Base-by-base conservation (phyloP, 2,113 vertebrate genomes). In the Lepidothrix coronata region DNA sequence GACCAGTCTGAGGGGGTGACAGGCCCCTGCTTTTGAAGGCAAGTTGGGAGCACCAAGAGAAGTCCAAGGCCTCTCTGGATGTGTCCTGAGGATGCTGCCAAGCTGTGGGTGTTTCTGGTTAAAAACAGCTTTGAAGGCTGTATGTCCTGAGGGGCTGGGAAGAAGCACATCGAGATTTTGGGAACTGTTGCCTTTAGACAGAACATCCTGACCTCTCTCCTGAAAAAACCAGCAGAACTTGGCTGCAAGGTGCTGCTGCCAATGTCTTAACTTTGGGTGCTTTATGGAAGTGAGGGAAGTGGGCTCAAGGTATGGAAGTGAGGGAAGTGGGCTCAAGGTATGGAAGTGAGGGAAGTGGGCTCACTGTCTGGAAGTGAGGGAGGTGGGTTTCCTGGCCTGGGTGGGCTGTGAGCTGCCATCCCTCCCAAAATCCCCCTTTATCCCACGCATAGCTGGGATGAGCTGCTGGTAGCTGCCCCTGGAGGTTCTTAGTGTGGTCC, bases 51-150 rank as follows among this genome's bases (percentile, higher is more conserved):
- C 57, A 19, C 39, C 12, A 5, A 1, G 54, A 14, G 54, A 9
- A 14, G 7, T 35, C 46, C 14, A 14, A 2, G 28, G 20, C 6
- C 1, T 1, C 6, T 43, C 49, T 72, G 39, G 9, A 1, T 8
- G 23, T 28, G 39, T 35, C 35, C 35, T 18, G 7, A 1, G 14
- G 43, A 5, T 6, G 3, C 76, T 58, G 46, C 51, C 35, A 20
- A 0, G 11, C 59, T 27, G 43, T 1, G 5, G 37, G 21, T 8
- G 18, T 63, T 90, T 39, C 28, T 76, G 87, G 25, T 35, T 82
- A 27, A 52, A 86, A 81, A 33, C 58, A 58, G 44, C 80, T 31
- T n/a, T 41, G 44, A 41, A 37, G 83, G 83, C 74, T 51, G 19
- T 4, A 6, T 33, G 80, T 72, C 68, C 87, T 55, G 83, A 73